Evolutionary conservation across 2,797 vertebrate species (phyloP).

Genomic region (Ptychobarbus kaznakovi): DNA sequence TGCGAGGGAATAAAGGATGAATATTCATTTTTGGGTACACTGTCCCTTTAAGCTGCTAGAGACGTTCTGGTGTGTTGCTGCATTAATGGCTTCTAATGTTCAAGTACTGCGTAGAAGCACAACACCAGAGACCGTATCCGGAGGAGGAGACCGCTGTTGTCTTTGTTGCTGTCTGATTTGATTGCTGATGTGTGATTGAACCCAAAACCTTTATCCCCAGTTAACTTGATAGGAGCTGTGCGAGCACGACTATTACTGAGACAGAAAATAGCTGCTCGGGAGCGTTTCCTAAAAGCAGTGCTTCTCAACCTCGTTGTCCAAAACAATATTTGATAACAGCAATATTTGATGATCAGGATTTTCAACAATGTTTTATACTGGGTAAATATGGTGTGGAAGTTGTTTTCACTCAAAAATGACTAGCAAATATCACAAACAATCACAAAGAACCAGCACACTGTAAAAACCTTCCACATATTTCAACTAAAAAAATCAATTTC

Average conservation of each 20-base stretch:
- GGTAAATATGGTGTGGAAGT: neutral
- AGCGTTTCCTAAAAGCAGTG: neutral
- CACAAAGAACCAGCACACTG: neutral
- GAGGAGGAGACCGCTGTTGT: neutral
- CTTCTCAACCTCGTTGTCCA: neutral
- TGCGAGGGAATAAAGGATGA: neutral
- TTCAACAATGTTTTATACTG: neutral
- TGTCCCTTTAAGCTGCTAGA: neutral
- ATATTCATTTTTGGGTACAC: neutral
- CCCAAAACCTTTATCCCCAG: neutral
- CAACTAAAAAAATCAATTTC: neutral
- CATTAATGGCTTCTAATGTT: neutral
- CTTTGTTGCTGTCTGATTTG: neutral
- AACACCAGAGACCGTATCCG: neutral
- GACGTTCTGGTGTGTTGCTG: neutral
- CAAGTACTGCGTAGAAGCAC: neutral
- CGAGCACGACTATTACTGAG: neutral
- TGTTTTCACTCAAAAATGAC: neutral
- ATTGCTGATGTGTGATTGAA: neutral
- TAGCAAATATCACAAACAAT: neutral
- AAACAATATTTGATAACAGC: neutral
- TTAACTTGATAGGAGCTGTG: neutral
- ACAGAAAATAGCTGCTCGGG: neutral
- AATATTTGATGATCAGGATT: neutral
- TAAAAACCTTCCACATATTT: neutral